phyloP scores from a whole-genome alignment of 1,140 invertebrate species.

The Caenorhabditis latens region DNA sequence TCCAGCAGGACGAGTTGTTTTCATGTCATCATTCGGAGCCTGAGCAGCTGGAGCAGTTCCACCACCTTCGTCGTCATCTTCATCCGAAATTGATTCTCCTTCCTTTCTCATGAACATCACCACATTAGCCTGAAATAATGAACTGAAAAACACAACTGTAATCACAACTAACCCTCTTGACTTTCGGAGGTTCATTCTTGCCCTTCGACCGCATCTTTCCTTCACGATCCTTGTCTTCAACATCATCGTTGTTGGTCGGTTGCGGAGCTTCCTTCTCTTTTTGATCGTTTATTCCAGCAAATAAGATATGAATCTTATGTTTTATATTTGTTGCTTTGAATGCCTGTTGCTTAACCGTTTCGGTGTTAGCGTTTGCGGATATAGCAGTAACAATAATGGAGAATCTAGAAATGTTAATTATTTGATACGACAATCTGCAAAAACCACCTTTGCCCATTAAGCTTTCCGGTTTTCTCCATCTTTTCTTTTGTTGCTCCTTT shows the following conservation, averaged over 20 bases:
- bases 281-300: not conserved
- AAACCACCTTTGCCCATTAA: not conserved
- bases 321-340: not conserved
- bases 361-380: not conserved
- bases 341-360: not conserved
- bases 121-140: not conserved
- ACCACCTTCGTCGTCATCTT: not conserved
- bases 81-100: not conserved
- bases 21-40: not conserved
- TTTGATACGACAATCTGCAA: not conserved
- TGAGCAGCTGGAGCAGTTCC: not conserved
- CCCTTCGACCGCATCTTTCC: conserved; percentile 10
- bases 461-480: too few species aligned
- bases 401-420: not conserved
- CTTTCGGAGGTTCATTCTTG: not conserved
- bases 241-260: conserved; percentile 1
- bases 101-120: not conserved
- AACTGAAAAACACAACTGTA: not conserved
- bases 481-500: not conserved
- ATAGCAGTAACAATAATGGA: not conserved
- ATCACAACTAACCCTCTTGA: not conserved
- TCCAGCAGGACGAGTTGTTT: not conserved
- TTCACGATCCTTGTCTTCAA: conserved; percentile 31
- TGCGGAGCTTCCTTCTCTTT: conserved; percentile 2
- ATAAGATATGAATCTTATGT: not conserved